A percentile compares a stretch with the other conserved stretches of the same genome.
phyloP scores from a whole-genome alignment of 1,140 invertebrate genomes.

The Parapsyche elsis region DNA sequence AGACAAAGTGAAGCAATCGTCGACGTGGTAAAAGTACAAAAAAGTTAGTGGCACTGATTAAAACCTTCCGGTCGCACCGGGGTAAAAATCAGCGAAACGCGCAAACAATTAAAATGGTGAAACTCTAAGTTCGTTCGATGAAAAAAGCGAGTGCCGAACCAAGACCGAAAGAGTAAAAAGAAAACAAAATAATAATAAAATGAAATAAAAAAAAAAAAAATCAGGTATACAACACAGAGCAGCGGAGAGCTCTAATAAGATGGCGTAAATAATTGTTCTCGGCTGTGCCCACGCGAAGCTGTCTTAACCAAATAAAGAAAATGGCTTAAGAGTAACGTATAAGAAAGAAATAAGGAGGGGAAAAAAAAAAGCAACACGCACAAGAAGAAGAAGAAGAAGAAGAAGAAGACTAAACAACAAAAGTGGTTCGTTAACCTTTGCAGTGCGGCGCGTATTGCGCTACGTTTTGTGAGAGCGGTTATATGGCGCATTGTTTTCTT shows the following conservation, averaged over 20 bases:
- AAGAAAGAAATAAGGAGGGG: slow-evolving; percentile 18
- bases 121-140: background rate
- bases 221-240: background rate
- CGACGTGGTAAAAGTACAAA: background rate
- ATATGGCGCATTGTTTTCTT: slow-evolving; percentile 35
- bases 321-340: slow-evolving; percentile 43
- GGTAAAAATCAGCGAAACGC: background rate
- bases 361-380: slow-evolving; percentile 43
- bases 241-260: slow-evolving; percentile 53
- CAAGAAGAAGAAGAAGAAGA: slow-evolving; percentile 32
- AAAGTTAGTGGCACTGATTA: slow-evolving; percentile 1
- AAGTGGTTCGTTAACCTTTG: slow-evolving; percentile 53
- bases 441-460: slow-evolving; percentile 15
- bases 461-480: slow-evolving; percentile 27
- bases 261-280: slow-evolving; percentile 55
- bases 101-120: slow-evolving; percentile 37
- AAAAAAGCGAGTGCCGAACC: background rate
- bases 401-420: slow-evolving; percentile 33
- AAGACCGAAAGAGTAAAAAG: slow-evolving; percentile 1
- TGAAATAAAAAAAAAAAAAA: slow-evolving; percentile 36
- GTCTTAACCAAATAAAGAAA: slow-evolving; percentile 56
- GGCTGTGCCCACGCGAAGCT: slow-evolving; percentile 52
- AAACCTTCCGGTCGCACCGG: background rate
- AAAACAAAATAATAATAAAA: background rate
- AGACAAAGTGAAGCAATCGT: background rate